Evolutionary conservation across 2,888 invertebrate genomes (phyloP).

Genomic region (Nomada lathburiana): DNA sequence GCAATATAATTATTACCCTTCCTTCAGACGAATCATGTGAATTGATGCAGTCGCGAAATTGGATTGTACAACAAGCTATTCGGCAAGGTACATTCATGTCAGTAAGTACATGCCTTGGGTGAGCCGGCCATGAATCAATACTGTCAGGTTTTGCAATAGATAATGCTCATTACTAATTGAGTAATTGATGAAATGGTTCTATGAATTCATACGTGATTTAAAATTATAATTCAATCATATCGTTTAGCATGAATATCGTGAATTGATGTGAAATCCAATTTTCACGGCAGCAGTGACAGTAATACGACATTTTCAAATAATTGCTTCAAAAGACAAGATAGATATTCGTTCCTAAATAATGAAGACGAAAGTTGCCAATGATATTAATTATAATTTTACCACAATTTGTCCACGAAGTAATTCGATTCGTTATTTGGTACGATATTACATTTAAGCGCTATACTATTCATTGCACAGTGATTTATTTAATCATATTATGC

Average conservation of each 20-base stretch:
- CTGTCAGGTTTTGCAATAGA: not conserved
- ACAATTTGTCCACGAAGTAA: too few species aligned
- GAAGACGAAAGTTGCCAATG: too few species aligned
- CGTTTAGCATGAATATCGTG: not conserved
- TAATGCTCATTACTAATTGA: not conserved
- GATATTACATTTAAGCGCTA: too few species aligned
- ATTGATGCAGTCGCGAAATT: constrained; percentile 16
- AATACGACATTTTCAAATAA: too few species aligned
- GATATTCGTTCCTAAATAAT: too few species aligned
- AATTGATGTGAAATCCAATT: not conserved
- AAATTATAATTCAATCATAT: not conserved
- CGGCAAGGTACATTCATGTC: not conserved
- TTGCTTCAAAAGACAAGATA: too few species aligned
- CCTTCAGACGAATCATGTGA: constrained; percentile 8
- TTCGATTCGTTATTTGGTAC: too few species aligned
- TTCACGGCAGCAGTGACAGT: not conserved
- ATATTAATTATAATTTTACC: too few species aligned
- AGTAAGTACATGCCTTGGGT: not conserved
- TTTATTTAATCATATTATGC: too few species aligned
- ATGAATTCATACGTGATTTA: not conserved
- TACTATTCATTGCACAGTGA: too few species aligned
- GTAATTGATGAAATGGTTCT: not conserved
- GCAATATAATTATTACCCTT: constrained; percentile 17
- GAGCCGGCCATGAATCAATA: not conserved
- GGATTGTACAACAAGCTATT: constrained; percentile 10